Conservation (phyloP, 2,888 invertebrate species). For the Camptogramma bilineatum region DNA sequence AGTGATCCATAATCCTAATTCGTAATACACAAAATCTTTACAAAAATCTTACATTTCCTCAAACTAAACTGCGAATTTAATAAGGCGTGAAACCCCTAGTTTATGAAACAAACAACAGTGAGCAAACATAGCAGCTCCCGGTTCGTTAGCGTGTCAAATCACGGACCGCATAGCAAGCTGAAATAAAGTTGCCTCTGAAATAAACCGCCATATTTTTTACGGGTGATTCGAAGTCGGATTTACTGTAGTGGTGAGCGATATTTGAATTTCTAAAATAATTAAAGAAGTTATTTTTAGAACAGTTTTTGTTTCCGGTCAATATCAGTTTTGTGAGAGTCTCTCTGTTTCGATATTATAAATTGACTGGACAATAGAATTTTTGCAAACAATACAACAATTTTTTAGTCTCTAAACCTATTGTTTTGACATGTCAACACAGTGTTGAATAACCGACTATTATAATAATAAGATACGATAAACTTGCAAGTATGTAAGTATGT, state of each 20-base stretch:
- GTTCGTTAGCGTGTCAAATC: constrained; percentile 60
- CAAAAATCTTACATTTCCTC: neutral
- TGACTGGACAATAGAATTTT: neutral
- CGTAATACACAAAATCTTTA: neutral
- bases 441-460: no score
- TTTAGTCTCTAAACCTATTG: no score
- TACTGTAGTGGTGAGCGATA: neutral
- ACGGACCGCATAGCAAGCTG: constrained; percentile 41
- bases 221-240: constrained; percentile 15
- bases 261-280: neutral
- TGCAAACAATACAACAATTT: no score
- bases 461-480: no score
- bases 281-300: neutral
- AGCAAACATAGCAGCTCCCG: constrained; percentile 57
- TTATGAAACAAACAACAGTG: constrained; percentile 56
- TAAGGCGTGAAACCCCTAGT: constrained; percentile 32
- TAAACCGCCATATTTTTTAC: constrained; percentile 50
- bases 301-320: neutral
- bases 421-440: no score
- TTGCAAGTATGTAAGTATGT: no score
- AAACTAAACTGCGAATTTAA: constrained; percentile 10
- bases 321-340: neutral
- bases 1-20: no score
- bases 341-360: no score
- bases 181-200: constrained; percentile 55